Evolutionary conservation across 2,888 invertebrate species (phyloP).

Genomic region (Bimastos eiseni): DNA sequence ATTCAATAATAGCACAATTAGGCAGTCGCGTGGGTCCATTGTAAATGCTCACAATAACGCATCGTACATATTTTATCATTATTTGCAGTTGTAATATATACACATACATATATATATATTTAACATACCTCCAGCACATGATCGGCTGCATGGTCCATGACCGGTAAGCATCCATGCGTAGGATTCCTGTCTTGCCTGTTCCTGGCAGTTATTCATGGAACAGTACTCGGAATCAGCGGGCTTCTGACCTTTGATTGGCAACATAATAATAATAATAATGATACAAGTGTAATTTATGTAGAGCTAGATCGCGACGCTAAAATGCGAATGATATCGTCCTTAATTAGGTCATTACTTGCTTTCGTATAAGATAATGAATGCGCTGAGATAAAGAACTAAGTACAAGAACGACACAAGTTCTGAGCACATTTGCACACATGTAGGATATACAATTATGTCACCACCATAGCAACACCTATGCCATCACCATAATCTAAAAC

Average conservation of each 20-base stretch:
- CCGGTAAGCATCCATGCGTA: slow-evolving; percentile 52
- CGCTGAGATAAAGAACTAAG: background rate
- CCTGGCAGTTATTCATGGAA: slow-evolving; percentile 6
- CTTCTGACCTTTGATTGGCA: background rate
- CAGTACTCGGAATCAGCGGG: slow-evolving; percentile 21
- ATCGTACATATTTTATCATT: background rate
- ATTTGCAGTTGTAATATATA: background rate
- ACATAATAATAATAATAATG: no score
- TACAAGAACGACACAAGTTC: background rate
- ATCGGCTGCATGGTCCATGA: slow-evolving; percentile 80
- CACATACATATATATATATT: background rate
- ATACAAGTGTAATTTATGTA: background rate
- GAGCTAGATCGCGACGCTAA: background rate
- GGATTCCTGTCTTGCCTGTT: slow-evolving; percentile 39
- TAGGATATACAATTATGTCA: background rate
- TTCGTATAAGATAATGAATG: background rate
- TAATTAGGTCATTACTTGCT: background rate
- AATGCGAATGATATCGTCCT: background rate
- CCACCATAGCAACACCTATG: no score
- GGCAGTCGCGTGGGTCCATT: background rate
- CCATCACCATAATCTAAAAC: no score
- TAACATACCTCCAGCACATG: slow-evolving; percentile 74
- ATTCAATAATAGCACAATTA: background rate
- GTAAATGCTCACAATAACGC: background rate
- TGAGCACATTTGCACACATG: background rate